Base-by-base conservation (phyloP, 2,888 invertebrate species). In the Thymelicus acteon region DNA sequence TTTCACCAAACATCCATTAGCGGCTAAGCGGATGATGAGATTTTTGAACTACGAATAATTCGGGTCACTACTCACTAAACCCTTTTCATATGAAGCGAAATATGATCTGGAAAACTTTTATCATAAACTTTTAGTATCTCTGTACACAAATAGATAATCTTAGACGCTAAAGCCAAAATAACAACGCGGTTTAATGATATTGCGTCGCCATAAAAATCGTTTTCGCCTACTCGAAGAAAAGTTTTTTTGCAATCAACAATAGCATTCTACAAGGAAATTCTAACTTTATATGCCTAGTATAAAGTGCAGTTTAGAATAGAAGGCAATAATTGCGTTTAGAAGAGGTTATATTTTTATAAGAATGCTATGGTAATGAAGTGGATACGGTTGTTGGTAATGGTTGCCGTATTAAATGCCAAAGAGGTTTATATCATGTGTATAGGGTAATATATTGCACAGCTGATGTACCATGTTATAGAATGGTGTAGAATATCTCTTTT, bases 141-240 rank as follows among this genome's bases (percentile, higher is more conserved):
- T 44, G 54, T 70, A 63, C 39, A 70, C 63, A 60, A 70, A 62
- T 49, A 64, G 49, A 70, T 70, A 58, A 69, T 69, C 48, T 48
- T 60, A 19, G 58, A 24, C 24, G 48, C 40, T 52, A 61, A 13
- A 58, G 70, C 64, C 64, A 70, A 70, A 70, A 70, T 70, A 64
- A 64, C 10, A 62, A 48, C 64, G 44, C 58, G 15, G 49, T 70
- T 70, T 65, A 70, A 60, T 64, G 70, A 60, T 39, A 70, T 64
- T 60, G 39, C 44, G 44, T 40, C 7, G 7, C 49, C 60, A 64
- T 70, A 57, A 64, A 70, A 52, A 70, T 64, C 70, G 70, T 60
- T 64, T 70, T 70, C 70, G 64, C 15, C 70, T 60, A 49, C 40
- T 64, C 60, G 58, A 58, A 58, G 47, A 58, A 49, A 48, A 58